phyloP scores from a whole-genome alignment of 2,888 invertebrate genomes.

The Drosophila anomelani region DNA sequence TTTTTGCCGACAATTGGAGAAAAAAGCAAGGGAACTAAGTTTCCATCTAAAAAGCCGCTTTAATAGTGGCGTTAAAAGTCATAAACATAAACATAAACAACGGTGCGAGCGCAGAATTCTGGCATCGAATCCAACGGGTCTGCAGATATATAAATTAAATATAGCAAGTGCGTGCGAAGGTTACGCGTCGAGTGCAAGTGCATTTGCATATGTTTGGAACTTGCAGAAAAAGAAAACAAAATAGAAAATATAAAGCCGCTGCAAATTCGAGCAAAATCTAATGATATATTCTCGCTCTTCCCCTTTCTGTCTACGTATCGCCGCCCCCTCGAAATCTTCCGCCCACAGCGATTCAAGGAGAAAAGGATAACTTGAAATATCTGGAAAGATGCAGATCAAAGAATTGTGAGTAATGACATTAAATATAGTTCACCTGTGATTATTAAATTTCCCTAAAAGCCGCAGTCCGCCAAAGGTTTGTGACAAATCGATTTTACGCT shows the following conservation, averaged over 20 bases:
- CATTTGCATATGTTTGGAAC: constrained; percentile 39
- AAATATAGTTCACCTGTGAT: constrained; percentile 6
- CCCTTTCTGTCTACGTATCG: constrained; percentile 39
- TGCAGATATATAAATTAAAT: constrained; percentile 35
- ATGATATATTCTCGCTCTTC: constrained; percentile 46
- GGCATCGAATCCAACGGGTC: constrained; percentile 8
- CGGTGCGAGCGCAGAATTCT: constrained; percentile 2
- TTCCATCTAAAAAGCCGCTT: constrained; percentile 21
- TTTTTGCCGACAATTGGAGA: constrained; percentile 69
- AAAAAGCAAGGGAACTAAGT: constrained; percentile 13
- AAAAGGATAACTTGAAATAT: constrained; percentile 46
- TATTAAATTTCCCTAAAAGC: constrained; percentile 31
- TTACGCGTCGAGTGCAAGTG: constrained; percentile 65
- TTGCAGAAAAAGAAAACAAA: not conserved
- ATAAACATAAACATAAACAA: constrained; percentile 36
- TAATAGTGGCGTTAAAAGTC: not conserved
- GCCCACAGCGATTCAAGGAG: constrained; percentile 34
- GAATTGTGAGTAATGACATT: constrained; percentile 78
- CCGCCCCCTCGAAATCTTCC: constrained; percentile 26
- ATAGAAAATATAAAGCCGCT: constrained; percentile 14
- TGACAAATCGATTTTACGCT: constrained; percentile 75
- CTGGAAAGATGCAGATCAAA: constrained; percentile 81
- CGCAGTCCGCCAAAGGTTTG: constrained; percentile 59
- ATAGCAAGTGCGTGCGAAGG: constrained; percentile 60
- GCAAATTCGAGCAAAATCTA: constrained; percentile 20